Base-by-base conservation (phyloP, 2,113 vertebrate genomes). In the Myxocyprinus asiaticus region DNA sequence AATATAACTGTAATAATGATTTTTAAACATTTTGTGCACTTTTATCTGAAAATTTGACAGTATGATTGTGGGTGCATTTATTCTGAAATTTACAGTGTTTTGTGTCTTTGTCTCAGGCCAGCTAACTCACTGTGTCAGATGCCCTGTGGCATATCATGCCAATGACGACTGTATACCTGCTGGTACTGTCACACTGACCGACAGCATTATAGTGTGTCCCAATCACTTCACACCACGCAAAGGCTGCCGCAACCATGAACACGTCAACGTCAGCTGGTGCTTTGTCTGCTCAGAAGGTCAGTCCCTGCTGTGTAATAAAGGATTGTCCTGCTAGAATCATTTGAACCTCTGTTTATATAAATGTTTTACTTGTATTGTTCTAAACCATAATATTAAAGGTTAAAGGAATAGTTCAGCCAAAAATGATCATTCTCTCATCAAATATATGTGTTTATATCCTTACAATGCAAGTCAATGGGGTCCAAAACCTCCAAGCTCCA, bases 251-350 rank as follows among this genome's bases (percentile, higher is more conserved):
- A 98, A 99, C 90, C 98, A 99, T 0, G 97, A 98, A 15, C 98
- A 99, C 14, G 95, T 99, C 86, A 99, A 99, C 9, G 98, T 99
- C 86, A 99, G 98, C 93, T 99, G 98, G 98, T 99, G 98, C 90
- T 99, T 99, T 65, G 97, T 99, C 74, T 99, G 98, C 90, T 98
- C 97, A 0, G 96, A 99, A 95, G 98, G 98, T 99, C 87, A 7
- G 47, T 2, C 2, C 9, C 47, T 9, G 22, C 22, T 33, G 22
- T 33, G 22, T 33, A 33, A 33, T 33, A 33, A 48, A 48, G 11
- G 4, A 14, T 55, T 55, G 5, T 12, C 12, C 14, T 7, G 14
- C 55, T 58, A 58, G 14, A 58, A 7, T 53, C 50, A 53, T 53
- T 53, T 11, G 50, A 6, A 48, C 47, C 3, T 33, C 22, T 6